Base-by-base conservation (phyloP, 2,888 invertebrate genomes). In the Platynereis dumerilii region DNA sequence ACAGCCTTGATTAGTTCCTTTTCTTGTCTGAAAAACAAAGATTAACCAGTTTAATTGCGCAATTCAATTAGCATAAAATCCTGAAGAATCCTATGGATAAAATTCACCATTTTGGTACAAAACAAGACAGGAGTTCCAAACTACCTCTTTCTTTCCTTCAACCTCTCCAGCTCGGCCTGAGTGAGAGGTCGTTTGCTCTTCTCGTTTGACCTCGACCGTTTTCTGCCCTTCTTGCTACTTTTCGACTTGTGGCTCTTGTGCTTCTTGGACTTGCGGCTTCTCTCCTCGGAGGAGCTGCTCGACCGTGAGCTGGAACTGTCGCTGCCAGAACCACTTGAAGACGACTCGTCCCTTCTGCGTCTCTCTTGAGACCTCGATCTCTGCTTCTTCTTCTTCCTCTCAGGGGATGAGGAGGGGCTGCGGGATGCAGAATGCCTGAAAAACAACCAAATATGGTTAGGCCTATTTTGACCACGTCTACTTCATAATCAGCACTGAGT, bases 1-100 rank as follows among this genome's bases (percentile, higher is more conserved):
- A 90, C 90, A 0, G 92, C 91, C 84, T 99, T 99, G 79, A 83
- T 64, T 28, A 82, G 62, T 67, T 84, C 84, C 71, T 87, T 87
- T 62, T 85, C 27, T 42, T 60, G 28, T 44, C 60, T 60, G 58
- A 20, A 64, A 45, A 7, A 56, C 24, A 20, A 44, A 48, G 7
- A 17, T 52, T 7, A 52, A 28, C 22, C 12, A 42, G 17, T 42
- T 12, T 42, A 42, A 12, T 17, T 42, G 12, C 10, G 10, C 12
- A 17, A 42, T 42, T 42, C 17, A 42, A 42, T 42, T 10, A 12
- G 20, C 17, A 52, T 52, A 15, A 52, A 42, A 42, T 42, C 17
- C 10, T 42, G 42, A 10, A 52, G 12, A n/a, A 52, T 52, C 17
- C 12, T 52, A 42, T 10, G 12, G 10, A 17, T 12, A 10, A 42